phyloP scores from a whole-genome alignment of 2,888 invertebrate species.

The Lordiphosa andalusiaca region DNA sequence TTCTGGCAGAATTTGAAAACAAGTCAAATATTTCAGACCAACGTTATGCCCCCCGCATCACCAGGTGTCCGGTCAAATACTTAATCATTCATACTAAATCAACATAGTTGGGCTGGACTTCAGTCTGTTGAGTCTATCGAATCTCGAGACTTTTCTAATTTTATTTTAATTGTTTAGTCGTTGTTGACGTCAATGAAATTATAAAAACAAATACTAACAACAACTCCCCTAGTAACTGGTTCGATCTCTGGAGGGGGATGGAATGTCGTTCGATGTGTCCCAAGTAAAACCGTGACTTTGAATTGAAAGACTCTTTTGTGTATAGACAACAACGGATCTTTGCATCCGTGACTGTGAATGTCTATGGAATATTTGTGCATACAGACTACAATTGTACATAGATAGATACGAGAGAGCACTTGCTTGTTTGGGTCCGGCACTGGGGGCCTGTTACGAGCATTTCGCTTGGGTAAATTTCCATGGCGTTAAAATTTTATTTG shows the following conservation, averaged over 20 bases:
- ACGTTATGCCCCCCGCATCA: conserved; percentile 14
- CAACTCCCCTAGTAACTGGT: conserved; percentile 8
- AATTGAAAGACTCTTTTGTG: conserved; percentile 4
- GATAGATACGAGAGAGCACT: conserved; percentile 15
- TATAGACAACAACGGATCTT: conserved; percentile 11
- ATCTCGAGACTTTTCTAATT: conserved; percentile 52
- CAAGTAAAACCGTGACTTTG: conserved; percentile 36
- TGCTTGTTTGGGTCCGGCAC: conserved; percentile 31
- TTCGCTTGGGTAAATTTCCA: conserved; percentile 64
- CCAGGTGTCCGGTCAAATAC: conserved; percentile 5
- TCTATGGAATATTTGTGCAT: conserved; percentile 8
- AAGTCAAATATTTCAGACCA: conserved; percentile 21
- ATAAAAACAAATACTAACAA: conserved; percentile 61
- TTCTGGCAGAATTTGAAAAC: conserved; percentile 17
- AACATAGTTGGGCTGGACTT: conserved; percentile 22
- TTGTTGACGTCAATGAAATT: conserved; percentile 65
- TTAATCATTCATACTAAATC: conserved; percentile 42
- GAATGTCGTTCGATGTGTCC: conserved; percentile 27
- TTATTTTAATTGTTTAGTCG: conserved; percentile 53
- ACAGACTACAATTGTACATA: neutral
- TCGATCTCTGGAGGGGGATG: conserved; percentile 7
- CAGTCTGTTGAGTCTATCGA: neutral
- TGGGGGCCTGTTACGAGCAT: conserved; percentile 34
- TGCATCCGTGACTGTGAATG: conserved; percentile 18
- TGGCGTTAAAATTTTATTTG: conserved; percentile 56